Percentiles rank a stretch among this genome's conserved stretches.
Conservation (phyloP, 1,140 invertebrate genomes). For the Cydia pomonella region DNA sequence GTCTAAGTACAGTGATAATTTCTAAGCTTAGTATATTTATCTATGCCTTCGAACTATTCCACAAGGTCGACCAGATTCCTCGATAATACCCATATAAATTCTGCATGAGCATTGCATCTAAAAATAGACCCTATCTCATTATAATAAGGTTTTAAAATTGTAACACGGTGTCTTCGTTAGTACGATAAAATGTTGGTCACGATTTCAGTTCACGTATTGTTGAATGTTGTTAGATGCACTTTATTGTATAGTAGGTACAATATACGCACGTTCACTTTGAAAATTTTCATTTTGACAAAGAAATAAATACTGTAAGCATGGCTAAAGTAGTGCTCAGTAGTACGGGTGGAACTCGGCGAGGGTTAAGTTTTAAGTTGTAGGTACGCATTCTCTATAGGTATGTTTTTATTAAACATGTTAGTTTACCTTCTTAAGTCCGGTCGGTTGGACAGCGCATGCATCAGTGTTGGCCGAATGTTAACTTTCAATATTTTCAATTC, state of each 20-base stretch:
- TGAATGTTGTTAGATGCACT: background rate
- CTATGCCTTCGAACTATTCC: background rate
- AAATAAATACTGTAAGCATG: too few relatives aligned
- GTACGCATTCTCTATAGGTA: too few relatives aligned
- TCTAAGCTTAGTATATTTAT: background rate
- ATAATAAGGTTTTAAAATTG: background rate
- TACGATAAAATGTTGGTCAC: background rate
- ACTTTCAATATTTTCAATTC: too few relatives aligned
- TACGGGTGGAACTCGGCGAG: too few relatives aligned
- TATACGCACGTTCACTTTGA: too few relatives aligned
- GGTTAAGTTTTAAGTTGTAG: too few relatives aligned
- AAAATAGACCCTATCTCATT: background rate
- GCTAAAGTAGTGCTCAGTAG: too few relatives aligned
- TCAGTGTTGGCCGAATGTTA: too few relatives aligned
- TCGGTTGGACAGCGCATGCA: constrained; percentile 91
- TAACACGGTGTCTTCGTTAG: background rate
- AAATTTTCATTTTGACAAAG: too few relatives aligned
- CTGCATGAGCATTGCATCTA: background rate
- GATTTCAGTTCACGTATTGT: background rate
- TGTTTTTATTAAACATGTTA: too few relatives aligned
- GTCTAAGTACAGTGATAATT: background rate
- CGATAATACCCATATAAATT: background rate
- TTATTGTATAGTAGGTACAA: background rate
- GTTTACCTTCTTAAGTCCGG: constrained; percentile 82
- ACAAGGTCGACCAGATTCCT: constrained; percentile 1